These are phyloP conservation scores for Cygnus buccinator DNA, from an alignment of 2,113 vertebrate genomes.

Conservation along the genomic window DNA sequence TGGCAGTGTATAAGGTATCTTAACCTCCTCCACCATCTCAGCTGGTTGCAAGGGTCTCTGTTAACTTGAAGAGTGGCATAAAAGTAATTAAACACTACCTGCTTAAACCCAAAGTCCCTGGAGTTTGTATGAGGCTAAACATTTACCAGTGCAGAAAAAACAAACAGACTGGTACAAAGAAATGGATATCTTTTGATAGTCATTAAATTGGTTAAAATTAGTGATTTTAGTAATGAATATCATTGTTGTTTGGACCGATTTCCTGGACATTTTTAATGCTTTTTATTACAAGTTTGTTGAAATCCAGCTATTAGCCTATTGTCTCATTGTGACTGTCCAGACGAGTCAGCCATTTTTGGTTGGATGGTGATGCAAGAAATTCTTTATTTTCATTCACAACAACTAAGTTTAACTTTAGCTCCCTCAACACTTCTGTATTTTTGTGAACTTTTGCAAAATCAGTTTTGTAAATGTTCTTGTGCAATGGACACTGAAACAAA, in stretches of 20 bases:
- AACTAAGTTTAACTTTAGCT: not conserved
- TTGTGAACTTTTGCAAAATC: not conserved
- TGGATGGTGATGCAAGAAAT: not conserved
- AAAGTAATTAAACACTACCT: not conserved
- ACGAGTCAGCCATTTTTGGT: not conserved
- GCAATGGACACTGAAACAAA: not conserved
- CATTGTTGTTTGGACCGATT: not conserved
- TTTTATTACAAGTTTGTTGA: not conserved
- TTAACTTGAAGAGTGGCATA: not conserved
- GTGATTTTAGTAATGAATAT: not conserved
- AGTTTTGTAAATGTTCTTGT: not conserved
- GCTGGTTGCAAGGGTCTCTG: not conserved
- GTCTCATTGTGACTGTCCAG: not conserved
- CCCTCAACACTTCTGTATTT: not conserved
- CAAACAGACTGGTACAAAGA: not conserved
- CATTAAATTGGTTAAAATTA: not conserved
- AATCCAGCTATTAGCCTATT: not conserved
- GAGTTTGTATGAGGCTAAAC: not conserved
- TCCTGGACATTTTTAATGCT: not conserved
- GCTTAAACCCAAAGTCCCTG: not conserved
- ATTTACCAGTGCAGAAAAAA: not conserved
- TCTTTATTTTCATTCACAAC: not conserved
- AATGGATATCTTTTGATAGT: not conserved
- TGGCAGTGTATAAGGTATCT: not conserved
- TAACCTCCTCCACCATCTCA: not conserved